Evolutionary conservation across 1,140 invertebrate genomes (phyloP).

Genomic region (Dendroctonus valens): DNA sequence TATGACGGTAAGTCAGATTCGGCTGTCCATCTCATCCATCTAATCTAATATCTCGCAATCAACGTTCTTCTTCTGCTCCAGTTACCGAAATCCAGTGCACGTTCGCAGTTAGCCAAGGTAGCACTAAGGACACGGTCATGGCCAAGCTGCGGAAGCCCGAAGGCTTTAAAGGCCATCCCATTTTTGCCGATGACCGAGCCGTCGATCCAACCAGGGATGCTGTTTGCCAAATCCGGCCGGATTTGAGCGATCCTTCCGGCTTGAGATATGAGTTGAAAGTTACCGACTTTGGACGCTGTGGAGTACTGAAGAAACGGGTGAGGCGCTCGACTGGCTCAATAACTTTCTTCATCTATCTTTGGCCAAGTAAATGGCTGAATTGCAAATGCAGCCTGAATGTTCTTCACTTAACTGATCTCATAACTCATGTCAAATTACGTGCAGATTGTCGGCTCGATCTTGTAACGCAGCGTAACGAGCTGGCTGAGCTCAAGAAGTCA

Average conservation of each 20-base stretch:
- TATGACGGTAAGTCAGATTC: slow-evolving; percentile 36
- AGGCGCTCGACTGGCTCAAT: slow-evolving; percentile 48
- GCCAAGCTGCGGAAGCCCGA: slow-evolving; percentile 75
- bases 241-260: slow-evolving; percentile 66
- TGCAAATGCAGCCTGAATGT: slow-evolving; percentile 18
- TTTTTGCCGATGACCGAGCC: slow-evolving; percentile 79
- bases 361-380: slow-evolving; percentile 1
- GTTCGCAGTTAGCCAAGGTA: slow-evolving; percentile 55
- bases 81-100: slow-evolving; percentile 83
- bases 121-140: slow-evolving; percentile 67
- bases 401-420: slow-evolving; percentile 7
- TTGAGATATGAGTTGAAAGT: slow-evolving; percentile 72
- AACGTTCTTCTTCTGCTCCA: slow-evolving; percentile 12
- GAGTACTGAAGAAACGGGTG: slow-evolving; percentile 80
- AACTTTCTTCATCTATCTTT: too few species aligned
- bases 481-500: too few species aligned
- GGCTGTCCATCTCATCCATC: background rate
- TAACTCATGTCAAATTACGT: slow-evolving; percentile 15
- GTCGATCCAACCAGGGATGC: slow-evolving; percentile 69
- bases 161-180: slow-evolving; percentile 75
- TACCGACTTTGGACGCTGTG: slow-evolving; percentile 76
- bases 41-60: too few species aligned
- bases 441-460: slow-evolving; percentile 5
- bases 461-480: slow-evolving; percentile 12
- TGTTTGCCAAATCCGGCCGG: slow-evolving; percentile 73